Conservation (phyloP, 2,888 invertebrate species). For the Tenthredo scrophulariae region DNA sequence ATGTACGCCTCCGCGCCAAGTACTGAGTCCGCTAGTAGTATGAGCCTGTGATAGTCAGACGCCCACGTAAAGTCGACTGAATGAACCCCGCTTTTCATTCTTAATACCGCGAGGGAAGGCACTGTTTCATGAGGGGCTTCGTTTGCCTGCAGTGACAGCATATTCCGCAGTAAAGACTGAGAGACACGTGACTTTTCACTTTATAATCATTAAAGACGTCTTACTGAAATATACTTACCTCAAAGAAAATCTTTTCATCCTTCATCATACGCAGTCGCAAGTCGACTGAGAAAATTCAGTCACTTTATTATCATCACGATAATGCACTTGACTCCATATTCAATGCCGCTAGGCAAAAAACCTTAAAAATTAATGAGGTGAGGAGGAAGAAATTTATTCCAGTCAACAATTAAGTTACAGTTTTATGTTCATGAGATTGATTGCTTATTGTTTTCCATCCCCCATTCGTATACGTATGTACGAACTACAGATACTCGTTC, state of each 20-base stretch:
- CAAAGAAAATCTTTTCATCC: not conserved
- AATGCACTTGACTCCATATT: not conserved
- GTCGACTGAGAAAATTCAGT: not conserved
- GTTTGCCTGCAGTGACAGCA: constrained; percentile 21
- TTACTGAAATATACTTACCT: not conserved
- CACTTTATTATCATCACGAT: not conserved
- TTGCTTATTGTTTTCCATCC: not conserved
- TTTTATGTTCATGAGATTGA: not conserved
- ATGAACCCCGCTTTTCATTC: constrained; percentile 49
- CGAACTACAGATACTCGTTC: not conserved
- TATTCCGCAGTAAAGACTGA: constrained; percentile 9
- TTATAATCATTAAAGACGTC: not conserved
- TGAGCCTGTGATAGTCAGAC: constrained; percentile 8
- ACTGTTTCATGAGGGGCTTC: constrained; percentile 41
- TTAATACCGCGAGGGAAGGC: constrained; percentile 27
- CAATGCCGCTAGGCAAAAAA: not conserved
- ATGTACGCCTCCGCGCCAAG: not conserved
- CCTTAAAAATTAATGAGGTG: not conserved
- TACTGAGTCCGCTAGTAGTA: constrained; percentile 26
- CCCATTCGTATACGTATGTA: not conserved
- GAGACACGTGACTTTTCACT: constrained; percentile 13
- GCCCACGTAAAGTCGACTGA: constrained; percentile 45
- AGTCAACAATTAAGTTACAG: constrained; percentile 1
- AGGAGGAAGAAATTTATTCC: not conserved
- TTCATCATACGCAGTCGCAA: not conserved